Evolutionary conservation across 2,888 invertebrate genomes (phyloP), one percentile per base, ranked within the genome.

Genomic region (Strigamia transsilvanica): DNA sequence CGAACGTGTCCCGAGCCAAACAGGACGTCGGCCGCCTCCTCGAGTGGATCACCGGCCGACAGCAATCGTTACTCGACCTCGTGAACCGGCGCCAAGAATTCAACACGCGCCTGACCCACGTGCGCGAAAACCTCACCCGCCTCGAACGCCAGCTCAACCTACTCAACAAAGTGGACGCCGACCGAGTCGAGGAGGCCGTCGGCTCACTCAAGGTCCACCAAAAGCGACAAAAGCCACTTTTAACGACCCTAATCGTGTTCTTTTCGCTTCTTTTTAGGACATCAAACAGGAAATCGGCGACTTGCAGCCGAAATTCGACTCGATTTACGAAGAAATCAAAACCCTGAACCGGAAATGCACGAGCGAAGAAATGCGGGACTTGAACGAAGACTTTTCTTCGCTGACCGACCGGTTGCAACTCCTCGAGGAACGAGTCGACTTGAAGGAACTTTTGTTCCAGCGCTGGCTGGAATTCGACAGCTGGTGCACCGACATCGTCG

Each of bases 231-330:
- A 34, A 34, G 7, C 4, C 34, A 7, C 7, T 34, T 34, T 34
- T 34, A 34, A 34, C 34, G 34, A 34, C 7, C 7, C 7, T 5
- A 34, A 3, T 7, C 34, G 34, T 34, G n/a, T n/a, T n/a, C n/a
- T 34, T 34, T 34, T 34, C 7, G 34, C 34, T 34, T n/a, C n/a
- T 34, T 34, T 34, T 34, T 7, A 34, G 34, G 92, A 92, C 0
- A 89, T 96, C 32, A 89, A 94, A 82, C 94, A 94, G 88, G 97
- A 97, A 86, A 94, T 95, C 87, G 92, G 93, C 1, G 94, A 95
- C 77, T 94, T 95, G 86, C 93, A 94, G 85, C 92, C 94, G 0
- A 90, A 91, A 77, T 94, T 96, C 84, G 91, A 92, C 84, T 91
- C 91, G 2, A 94, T 97, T 84, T 94, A 94, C 85, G 92, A 93